Evolutionary conservation across 1,140 invertebrate species (phyloP).

Genomic region (Dendrolimus punctatus): DNA sequence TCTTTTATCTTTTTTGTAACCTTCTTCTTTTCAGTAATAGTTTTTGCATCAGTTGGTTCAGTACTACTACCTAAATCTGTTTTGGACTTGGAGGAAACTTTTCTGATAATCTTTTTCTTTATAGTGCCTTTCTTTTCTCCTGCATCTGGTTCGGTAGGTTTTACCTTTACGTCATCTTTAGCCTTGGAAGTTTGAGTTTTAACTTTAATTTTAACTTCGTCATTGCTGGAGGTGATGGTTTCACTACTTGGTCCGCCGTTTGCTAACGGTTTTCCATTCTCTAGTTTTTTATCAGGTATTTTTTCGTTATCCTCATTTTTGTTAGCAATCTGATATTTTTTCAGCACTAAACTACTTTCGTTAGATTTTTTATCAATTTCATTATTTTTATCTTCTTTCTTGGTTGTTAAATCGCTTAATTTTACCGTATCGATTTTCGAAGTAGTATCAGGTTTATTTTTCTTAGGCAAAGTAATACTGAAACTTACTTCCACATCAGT

Average conservation of each 20-base stretch:
- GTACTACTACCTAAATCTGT: conserved; percentile 36
- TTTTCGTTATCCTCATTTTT: conserved; percentile 16
- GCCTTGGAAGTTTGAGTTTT: conserved; percentile 16
- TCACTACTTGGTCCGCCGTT: conserved; percentile 19
- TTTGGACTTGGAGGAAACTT: conserved; percentile 60
- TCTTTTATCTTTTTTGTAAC: conserved; percentile 62
- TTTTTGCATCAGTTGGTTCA: conserved; percentile 36
- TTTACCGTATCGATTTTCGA: conserved; percentile 27
- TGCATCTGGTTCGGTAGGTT: conserved; percentile 35
- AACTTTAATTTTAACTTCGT: conserved; percentile 15
- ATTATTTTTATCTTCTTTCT: conserved; percentile 24
- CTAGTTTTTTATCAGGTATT: conserved; percentile 22
- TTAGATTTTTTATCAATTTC: conserved; percentile 42
- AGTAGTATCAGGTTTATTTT: conserved; percentile 23
- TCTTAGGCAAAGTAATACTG: conserved; percentile 63
- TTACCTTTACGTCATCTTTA: conserved; percentile 29
- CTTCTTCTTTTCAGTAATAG: conserved; percentile 52
- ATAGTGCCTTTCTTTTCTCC: conserved; percentile 51
- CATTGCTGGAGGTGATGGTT: conserved; percentile 8
- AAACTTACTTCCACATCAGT: conserved; percentile 66
- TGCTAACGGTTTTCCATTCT: conserved; percentile 22
- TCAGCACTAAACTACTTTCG: conserved; percentile 39
- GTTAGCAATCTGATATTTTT: conserved; percentile 56
- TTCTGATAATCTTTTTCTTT: conserved; percentile 71
- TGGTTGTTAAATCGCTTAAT: conserved; percentile 11